phyloP scores from a whole-genome alignment of 30 jellyfish, hydroid and myxozoan species.

The Morbakka virulenta region DNA sequence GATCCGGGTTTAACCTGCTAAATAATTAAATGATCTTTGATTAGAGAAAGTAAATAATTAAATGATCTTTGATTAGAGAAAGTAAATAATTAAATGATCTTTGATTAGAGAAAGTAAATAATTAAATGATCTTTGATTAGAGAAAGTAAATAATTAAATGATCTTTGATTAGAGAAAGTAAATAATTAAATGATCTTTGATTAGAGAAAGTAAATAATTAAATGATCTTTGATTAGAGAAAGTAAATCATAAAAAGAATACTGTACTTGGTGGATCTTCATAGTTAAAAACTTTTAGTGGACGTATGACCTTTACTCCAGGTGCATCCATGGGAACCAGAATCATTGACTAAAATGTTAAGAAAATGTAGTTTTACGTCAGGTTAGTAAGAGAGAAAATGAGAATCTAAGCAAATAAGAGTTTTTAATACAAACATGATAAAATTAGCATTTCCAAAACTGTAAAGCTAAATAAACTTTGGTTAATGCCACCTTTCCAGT shows the following conservation, averaged over 20 bases:
- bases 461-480: too few relatives aligned
- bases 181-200: too few relatives aligned
- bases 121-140: not conserved
- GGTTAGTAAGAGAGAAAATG: too few relatives aligned
- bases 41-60: not conserved
- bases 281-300: conserved; percentile 83
- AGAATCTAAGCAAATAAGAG: not conserved
- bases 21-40: not conserved
- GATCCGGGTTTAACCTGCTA: too few relatives aligned
- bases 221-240: not conserved
- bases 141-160: not conserved
- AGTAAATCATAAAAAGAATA: not conserved
- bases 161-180: not conserved
- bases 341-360: conserved; percentile 84
- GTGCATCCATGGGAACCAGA: conserved; percentile 86
- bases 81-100: too few relatives aligned
- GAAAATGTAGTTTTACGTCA: too few relatives aligned
- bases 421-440: not conserved
- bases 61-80: too few relatives aligned
- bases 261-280: conserved; percentile 89
- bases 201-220: too few relatives aligned
- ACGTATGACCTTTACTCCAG: conserved; percentile 77
- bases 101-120: not conserved
- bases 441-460: too few relatives aligned
- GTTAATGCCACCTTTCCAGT: too few relatives aligned